These are phyloP conservation scores for Nebria ingens DNA, from an alignment of 1,140 invertebrate genomes.

Conservation along the genomic window DNA sequence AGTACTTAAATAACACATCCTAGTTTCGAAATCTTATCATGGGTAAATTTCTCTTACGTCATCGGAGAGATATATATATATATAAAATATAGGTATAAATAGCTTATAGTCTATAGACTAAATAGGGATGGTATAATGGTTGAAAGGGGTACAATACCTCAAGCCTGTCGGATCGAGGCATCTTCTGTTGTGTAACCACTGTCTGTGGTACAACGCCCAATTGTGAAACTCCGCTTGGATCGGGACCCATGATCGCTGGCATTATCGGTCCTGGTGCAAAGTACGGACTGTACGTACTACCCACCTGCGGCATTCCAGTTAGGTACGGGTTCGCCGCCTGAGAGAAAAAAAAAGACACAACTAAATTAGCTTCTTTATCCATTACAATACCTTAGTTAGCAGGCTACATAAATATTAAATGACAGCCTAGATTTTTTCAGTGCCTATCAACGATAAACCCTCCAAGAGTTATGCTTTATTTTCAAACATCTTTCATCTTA, in stretches of 20 bases:
- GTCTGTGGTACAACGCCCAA: conserved; percentile 72
- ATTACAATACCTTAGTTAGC: no score
- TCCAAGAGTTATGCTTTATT: no score
- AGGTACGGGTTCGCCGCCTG: conserved; percentile 84
- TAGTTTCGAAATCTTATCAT: no score
- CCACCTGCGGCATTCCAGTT: conserved; percentile 72
- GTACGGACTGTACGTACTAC: conserved; percentile 79
- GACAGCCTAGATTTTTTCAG: no score
- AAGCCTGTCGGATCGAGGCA: conserved; percentile 87
- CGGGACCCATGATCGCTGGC: conserved; percentile 71
- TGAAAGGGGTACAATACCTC: conserved; percentile 61
- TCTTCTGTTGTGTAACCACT: conserved; percentile 79
- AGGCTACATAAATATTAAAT: no score
- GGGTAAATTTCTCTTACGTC: no score
- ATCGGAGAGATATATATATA: no score
- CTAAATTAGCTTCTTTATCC: no score
- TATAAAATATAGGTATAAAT: no score
- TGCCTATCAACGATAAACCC: no score
- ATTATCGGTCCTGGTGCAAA: conserved; percentile 78
- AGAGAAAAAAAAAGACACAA: background rate
- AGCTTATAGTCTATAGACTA: background rate
- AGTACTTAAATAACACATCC: no score
- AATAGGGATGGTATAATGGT: background rate
- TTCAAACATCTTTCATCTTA: no score
- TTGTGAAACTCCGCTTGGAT: conserved; percentile 57